Evolutionary conservation across 2,888 invertebrate species (phyloP).

Genomic region (Callimorpha dominula): DNA sequence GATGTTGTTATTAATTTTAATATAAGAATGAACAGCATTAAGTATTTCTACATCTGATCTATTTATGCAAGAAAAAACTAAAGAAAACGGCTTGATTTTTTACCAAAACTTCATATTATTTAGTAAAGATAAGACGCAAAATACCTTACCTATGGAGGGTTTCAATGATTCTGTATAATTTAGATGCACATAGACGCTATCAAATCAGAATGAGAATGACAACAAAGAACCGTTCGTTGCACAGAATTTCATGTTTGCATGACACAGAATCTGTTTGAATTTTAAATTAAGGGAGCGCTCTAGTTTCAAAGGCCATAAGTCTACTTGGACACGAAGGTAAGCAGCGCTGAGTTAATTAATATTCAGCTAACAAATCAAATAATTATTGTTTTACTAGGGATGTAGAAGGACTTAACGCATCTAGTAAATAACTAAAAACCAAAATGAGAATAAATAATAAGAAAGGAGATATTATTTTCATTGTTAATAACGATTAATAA

Average conservation of each 20-base stretch:
- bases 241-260: constrained; percentile 54
- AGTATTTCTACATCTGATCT: background rate
- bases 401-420: background rate
- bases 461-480: background rate
- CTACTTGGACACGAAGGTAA: constrained; percentile 54
- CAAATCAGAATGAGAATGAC: constrained; percentile 36
- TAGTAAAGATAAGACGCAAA: background rate
- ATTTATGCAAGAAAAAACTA: background rate
- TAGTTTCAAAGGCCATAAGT: constrained; percentile 61
- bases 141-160: background rate
- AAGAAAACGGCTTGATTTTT: background rate
- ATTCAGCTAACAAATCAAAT: constrained; percentile 8
- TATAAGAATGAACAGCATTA: background rate
- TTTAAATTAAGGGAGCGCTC: constrained; percentile 68
- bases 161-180: background rate
- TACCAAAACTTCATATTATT: background rate
- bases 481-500: background rate
- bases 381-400: background rate
- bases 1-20: background rate
- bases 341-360: constrained; percentile 36
- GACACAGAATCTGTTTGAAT: constrained; percentile 61
- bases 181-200: constrained; percentile 24
- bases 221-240: constrained; percentile 53
- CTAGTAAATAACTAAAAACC: too few relatives aligned
- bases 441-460: background rate